Conservation (phyloP, 30 jellyfish, hydroid and myxozoan species). For the Turritopsis rubra region DNA sequence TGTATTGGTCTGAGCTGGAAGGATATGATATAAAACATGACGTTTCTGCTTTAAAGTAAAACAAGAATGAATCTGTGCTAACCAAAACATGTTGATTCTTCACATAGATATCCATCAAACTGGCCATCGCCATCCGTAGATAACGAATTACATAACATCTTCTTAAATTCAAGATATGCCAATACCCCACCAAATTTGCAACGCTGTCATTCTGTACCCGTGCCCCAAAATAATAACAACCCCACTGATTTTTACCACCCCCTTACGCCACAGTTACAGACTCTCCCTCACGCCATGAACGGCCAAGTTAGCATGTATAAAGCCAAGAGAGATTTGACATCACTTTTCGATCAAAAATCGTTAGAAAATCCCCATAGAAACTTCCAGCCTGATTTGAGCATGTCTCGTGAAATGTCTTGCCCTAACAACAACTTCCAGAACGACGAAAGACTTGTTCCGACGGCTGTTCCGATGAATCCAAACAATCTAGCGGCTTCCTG, state of each 20-base stretch:
- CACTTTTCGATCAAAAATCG: slow-evolving; percentile 4
- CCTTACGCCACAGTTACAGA: slow-evolving; percentile 45
- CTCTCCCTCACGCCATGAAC: not conserved
- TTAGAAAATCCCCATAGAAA: not conserved
- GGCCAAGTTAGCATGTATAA: not conserved
- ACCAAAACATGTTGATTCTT: not conserved
- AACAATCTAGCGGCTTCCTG: not conserved
- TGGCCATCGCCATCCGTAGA: slow-evolving; percentile 10
- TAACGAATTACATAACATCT: slow-evolving; percentile 7
- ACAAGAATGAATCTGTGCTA: too few relatives aligned
- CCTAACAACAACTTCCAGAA: not conserved
- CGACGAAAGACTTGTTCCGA: not conserved
- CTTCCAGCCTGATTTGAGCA: not conserved
- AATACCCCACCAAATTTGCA: slow-evolving; percentile 18
- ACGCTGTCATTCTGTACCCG: slow-evolving; percentile 74
- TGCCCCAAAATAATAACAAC: slow-evolving; percentile 3
- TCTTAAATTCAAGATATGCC: not conserved
- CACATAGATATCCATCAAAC: not conserved
- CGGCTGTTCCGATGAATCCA: not conserved
- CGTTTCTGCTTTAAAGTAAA: too few relatives aligned
- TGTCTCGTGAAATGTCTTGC: not conserved
- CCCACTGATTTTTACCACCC: slow-evolving; percentile 43
- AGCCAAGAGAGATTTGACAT: slow-evolving; percentile 12
- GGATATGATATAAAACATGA: too few relatives aligned
- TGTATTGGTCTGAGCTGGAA: too few relatives aligned